Base-by-base conservation (phyloP, 1,140 invertebrate genomes). In the Aphidius ervi region DNA sequence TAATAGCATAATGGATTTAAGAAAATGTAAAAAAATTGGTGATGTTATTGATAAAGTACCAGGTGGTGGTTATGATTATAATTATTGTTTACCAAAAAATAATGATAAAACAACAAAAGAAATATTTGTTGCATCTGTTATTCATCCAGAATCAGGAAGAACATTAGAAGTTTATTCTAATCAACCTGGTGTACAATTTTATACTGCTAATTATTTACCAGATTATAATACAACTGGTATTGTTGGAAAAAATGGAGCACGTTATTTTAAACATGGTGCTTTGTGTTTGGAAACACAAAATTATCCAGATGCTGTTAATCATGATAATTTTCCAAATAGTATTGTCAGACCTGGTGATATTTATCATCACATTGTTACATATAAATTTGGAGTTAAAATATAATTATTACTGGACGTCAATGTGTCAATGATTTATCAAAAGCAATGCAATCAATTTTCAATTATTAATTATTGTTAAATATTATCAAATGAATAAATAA, bases 261-360 rank as follows among this genome's bases (percentile, higher is more conserved):
- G 74, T 0, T 97, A 96, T 71, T 82, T 83, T 9, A 86, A 87
- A 64, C 92, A 95, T 66, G 88, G 87, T 1, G 91, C 87, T 1
- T 88, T 97, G 63, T 95, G 92, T 71, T 79, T 97, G 43, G 94
- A 97, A 77, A 93, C 95, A 0, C 94, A 97, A 77, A 92, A 91
- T 69, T 97, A 88, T 82, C 95, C 95, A 0, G 90, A 98, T 79
- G 90, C 94, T 9, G 78, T 95, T 3, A 93, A 97, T 81, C 84
- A 94, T 74, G 84, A 73, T 9, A 85, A 88, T 59, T 94, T 94
- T 73, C 91, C 91, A 0, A 82, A 83, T 40, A 78, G 83, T n/a
- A 76, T 93, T 48, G 62, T 94, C 8, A 82, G 82, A 65, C 91
- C 92, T 6, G 90, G 89, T 4, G 80, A 90, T 49, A 70, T 85